phyloP scores from a whole-genome alignment of 2,797 vertebrate genomes.

The Crocodylus rhombifer region DNA sequence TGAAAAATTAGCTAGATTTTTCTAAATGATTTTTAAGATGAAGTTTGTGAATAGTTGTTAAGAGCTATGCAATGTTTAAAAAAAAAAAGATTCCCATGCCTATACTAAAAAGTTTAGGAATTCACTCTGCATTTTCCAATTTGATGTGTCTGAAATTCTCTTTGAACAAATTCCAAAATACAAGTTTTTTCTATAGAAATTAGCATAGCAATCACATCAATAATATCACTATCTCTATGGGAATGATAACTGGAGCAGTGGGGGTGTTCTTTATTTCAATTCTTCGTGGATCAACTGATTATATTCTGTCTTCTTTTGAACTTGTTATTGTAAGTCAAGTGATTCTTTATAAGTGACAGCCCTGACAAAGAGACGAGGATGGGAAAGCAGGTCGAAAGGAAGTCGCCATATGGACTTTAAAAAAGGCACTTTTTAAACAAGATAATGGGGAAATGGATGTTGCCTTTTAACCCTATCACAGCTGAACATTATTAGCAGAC shows the following conservation, averaged over 20 bases:
- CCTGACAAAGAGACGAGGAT: slow-evolving; percentile 93
- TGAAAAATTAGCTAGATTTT: neutral
- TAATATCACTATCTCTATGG: slow-evolving; percentile 96
- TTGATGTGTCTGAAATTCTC: slow-evolving; percentile 92
- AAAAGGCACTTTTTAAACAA: slow-evolving; percentile 93
- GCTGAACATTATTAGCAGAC: slow-evolving; percentile 54
- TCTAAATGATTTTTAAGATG: slow-evolving; percentile 27
- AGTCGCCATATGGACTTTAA: slow-evolving; percentile 95
- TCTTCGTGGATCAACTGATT: slow-evolving; percentile 96
- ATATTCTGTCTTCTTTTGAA: slow-evolving; percentile 97
- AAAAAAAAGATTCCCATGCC: slow-evolving; percentile 86
- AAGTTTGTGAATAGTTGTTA: slow-evolving; percentile 60
- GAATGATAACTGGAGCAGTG: slow-evolving; percentile 94
- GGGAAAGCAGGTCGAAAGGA: slow-evolving; percentile 98
- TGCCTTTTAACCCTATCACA: slow-evolving; percentile 80
- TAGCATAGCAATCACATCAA: slow-evolving; percentile 96
- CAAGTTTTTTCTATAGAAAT: slow-evolving; percentile 90
- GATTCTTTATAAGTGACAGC: slow-evolving; percentile 99
- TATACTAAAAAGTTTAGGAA: slow-evolving; percentile 89
- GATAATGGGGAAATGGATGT: slow-evolving; percentile 83
- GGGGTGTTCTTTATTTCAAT: slow-evolving; percentile 95
- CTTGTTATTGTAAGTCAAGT: slow-evolving; percentile 99
- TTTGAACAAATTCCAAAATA: slow-evolving; percentile 91
- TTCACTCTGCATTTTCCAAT: slow-evolving; percentile 87
- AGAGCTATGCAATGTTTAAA: slow-evolving; percentile 4